Evolutionary conservation across 2,113 vertebrate genomes (phyloP).

Genomic region (Pygoscelis antarcticus): DNA sequence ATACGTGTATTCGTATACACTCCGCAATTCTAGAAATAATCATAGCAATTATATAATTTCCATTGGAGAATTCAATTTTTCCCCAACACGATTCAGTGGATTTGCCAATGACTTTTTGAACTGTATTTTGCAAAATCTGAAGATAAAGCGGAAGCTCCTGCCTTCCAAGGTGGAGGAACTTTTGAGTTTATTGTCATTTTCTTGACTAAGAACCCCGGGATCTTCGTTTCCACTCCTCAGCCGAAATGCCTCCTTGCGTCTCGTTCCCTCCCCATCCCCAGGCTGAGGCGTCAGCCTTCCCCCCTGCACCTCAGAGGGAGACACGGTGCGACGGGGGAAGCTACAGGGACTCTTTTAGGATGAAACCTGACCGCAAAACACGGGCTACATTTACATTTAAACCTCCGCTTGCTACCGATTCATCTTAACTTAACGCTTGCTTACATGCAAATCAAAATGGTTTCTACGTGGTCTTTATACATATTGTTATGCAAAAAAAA

Average conservation of each 20-base stretch:
- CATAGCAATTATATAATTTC: rapidly evolving
- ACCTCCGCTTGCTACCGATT: neutral
- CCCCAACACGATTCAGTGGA: neutral
- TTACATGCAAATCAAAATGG: neutral
- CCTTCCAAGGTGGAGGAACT: neutral
- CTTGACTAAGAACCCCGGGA: neutral
- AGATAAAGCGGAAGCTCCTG: neutral
- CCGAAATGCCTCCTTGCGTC: neutral
- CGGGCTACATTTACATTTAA: neutral
- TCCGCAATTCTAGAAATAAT: neutral
- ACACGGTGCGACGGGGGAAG: rapidly evolving
- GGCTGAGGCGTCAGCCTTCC: neutral
- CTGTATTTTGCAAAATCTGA: neutral
- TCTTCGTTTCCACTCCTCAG: neutral
- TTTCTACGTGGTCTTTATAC: neutral
- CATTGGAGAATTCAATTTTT: neutral
- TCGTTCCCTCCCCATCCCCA: neutral
- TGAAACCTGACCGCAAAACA: neutral
- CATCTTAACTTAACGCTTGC: neutral
- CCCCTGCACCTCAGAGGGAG: rapidly evolving
- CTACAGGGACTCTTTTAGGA: neutral
- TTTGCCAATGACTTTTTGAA: neutral
- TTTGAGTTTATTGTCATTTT: neutral
- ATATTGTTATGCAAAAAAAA: neutral
- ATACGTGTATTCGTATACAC: neutral